phyloP scores from a whole-genome alignment of 2,797 vertebrate species.

The Gymnodraco acuticeps region DNA sequence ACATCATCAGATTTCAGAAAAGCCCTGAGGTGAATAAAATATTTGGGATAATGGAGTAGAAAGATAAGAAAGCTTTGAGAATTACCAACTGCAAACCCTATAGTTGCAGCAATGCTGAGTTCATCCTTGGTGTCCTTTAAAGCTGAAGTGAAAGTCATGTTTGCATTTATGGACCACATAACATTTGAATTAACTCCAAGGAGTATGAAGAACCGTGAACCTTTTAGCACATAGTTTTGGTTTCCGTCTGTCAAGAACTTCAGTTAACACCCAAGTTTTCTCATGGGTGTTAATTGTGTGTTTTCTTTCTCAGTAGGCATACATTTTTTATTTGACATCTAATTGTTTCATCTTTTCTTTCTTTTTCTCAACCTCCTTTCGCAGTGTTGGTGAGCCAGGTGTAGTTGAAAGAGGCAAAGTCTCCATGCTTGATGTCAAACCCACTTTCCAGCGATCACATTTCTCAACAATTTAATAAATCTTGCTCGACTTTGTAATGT shows the following conservation, averaged over 20 bases:
- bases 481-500: slow-evolving; percentile 9
- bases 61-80: slow-evolving; percentile 15
- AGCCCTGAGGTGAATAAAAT: slow-evolving; percentile 45
- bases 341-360: too few species aligned
- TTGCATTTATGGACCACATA: neutral
- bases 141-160: neutral
- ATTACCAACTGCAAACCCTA: neutral
- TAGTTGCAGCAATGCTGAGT: neutral
- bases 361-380: neutral
- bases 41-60: slow-evolving; percentile 55
- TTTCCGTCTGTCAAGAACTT: neutral
- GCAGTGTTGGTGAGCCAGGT: neutral
- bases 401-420: slow-evolving; percentile 19
- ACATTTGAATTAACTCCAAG: neutral
- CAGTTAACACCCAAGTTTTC: neutral
- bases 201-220: neutral
- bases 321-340: neutral
- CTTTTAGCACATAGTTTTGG: neutral
- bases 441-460: slow-evolving; percentile 17
- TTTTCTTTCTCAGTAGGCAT: neutral
- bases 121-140: slow-evolving; percentile 11
- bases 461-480: slow-evolving; percentile 20
- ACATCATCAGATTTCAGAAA: slow-evolving; percentile 59
- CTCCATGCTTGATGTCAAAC: neutral
- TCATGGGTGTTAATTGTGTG: neutral